Evolutionary conservation across 1,140 invertebrate species (phyloP), one percentile per base, ranked within the genome.

Genomic region (Parasteatoda tepidariorum): DNA sequence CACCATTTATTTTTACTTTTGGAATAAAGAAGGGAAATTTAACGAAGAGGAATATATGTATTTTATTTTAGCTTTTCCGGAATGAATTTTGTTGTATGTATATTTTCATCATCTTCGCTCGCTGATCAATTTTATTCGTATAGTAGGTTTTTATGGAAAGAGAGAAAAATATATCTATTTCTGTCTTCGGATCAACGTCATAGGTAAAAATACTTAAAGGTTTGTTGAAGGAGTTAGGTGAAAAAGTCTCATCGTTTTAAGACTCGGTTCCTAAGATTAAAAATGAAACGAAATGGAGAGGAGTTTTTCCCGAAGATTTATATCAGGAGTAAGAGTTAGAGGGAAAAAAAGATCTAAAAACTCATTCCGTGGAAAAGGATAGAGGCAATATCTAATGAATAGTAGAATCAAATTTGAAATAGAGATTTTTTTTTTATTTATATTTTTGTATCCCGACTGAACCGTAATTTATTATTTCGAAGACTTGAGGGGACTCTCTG

Each of bases 381-480:
- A 64, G 78, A 61, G 18, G 78, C 78, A 82, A 82, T 82, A 82
- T 82, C 78, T 82, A 82, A 82, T 82, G 78, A 82, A 82, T 67
- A 82, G 78, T 82, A 70, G 78, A 82, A 82, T 82, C 78, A 82
- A 82, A 82, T 82, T 82, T 82, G 78, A 82, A 82, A 82, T 82
- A 66, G 78, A 70, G 78, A 57, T 70, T 68, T 68, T 82, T 79
- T 81, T 82, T 71, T 54, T 82, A 61, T 70, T 70, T 82, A 48
- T 70, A 70, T 61, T 82, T 82, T 82, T 48, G 9, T 48, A 24
- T 48, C 78, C 78, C 78, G 78, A 70, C 64, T 55, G 66, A 48
- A 15, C 57, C 66, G 78, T 82, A 82, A 82, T 82, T 82, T 82
- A 82, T 82, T 82, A 82, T 82, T 82, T 82, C 15, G 78, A 54